phyloP scores from a whole-genome alignment of 2,113 vertebrate species.

The Pampusana beccarii region DNA sequence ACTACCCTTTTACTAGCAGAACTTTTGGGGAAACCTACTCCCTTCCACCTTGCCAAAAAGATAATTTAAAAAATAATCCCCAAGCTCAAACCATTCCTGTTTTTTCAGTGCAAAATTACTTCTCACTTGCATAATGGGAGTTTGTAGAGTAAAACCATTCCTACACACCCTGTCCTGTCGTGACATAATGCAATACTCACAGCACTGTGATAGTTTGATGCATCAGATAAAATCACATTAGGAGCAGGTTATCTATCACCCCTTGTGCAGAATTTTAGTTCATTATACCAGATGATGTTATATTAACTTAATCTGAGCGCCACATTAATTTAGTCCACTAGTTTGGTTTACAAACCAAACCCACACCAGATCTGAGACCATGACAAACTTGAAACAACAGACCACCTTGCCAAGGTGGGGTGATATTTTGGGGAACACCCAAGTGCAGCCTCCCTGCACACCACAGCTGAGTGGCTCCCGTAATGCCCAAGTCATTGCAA shows the following conservation, averaged over 20 bases:
- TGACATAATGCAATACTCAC: background rate
- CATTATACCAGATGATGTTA: background rate
- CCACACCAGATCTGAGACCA: background rate
- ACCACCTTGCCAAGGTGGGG: background rate
- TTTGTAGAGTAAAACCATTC: background rate
- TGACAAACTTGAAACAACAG: background rate
- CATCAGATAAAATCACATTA: background rate
- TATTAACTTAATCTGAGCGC: background rate
- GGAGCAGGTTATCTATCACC: background rate
- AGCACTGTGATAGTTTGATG: background rate
- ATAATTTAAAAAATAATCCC: background rate
- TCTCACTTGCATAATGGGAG: background rate
- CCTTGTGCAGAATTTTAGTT: background rate
- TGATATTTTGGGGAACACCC: background rate
- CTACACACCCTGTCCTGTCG: fast-evolving
- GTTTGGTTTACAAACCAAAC: background rate
- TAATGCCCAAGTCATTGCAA: background rate
- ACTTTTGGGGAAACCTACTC: background rate
- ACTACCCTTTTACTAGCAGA: background rate
- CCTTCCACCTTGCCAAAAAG: background rate
- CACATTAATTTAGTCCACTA: background rate
- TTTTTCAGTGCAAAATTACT: background rate
- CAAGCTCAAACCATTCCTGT: fast-evolving
- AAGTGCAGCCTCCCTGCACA: background rate
- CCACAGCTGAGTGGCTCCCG: background rate